Evolutionary conservation across 2,113 vertebrate genomes (phyloP).

Genomic region (Halcyon senegalensis): DNA sequence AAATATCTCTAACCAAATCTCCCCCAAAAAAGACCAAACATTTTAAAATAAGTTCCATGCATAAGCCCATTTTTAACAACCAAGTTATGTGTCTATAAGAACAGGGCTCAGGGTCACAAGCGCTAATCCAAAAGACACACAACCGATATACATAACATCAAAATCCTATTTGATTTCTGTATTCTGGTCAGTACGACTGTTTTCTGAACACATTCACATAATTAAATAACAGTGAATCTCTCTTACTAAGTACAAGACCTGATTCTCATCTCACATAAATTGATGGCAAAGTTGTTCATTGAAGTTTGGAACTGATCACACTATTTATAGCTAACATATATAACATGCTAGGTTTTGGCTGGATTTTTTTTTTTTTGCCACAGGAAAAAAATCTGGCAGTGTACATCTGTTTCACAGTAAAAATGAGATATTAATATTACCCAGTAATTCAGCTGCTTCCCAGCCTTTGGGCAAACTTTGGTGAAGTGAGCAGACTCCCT

Average conservation of each 20-base stretch:
- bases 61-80: neutral
- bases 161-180: neutral
- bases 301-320: neutral
- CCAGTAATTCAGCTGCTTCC: neutral
- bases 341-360: neutral
- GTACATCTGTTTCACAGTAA: slow-evolving; percentile 13
- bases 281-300: neutral
- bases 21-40: neutral
- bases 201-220: neutral
- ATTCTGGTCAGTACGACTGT: neutral
- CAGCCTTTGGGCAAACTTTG: slow-evolving; percentile 10
- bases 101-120: neutral
- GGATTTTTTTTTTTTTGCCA: neutral
- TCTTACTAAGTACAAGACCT: neutral
- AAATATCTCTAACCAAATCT: neutral
- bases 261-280: neutral
- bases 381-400: neutral
- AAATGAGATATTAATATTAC: neutral
- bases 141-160: neutral
- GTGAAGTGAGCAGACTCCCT: neutral
- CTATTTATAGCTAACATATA: neutral
- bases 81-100: neutral
- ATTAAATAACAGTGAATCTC: neutral
- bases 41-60: neutral
- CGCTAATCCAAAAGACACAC: neutral